Evolutionary conservation across 2,888 invertebrate species (phyloP).

Genomic region (Nymphalis urticae): DNA sequence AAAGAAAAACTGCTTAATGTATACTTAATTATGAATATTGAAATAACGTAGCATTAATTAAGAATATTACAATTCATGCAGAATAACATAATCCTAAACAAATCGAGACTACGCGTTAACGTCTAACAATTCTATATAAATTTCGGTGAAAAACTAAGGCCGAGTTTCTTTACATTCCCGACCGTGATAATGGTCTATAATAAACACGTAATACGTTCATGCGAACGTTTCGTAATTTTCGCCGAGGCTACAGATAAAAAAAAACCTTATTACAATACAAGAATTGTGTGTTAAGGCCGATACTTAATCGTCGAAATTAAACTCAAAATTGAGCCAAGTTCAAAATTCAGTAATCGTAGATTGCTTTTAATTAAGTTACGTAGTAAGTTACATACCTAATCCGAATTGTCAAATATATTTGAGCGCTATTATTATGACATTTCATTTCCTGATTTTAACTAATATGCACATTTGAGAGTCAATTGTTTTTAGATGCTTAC

Average conservation of each 20-base stretch:
- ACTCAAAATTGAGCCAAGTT: not conserved
- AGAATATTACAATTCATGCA: not conserved
- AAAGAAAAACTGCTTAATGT: not conserved
- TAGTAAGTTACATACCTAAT: no score
- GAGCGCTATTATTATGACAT: no score
- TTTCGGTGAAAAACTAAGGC: conserved; percentile 24
- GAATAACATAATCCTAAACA: not conserved
- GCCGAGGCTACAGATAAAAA: conserved; percentile 36
- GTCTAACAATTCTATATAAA: conserved; percentile 17
- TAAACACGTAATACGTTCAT: conserved; percentile 40
- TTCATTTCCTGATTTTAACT: no score
- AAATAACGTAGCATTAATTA: not conserved
- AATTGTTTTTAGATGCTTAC: no score
- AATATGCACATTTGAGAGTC: no score
- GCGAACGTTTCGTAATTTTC: conserved; percentile 40
- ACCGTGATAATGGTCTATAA: conserved; percentile 36
- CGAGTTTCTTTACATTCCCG: conserved; percentile 27
- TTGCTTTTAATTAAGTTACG: not conserved
- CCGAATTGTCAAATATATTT: no score
- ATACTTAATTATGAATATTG: not conserved
- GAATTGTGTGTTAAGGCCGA: conserved; percentile 40
- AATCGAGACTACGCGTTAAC: not conserved
- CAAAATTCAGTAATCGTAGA: not conserved
- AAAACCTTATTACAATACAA: conserved; percentile 34
- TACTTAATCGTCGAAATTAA: conserved; percentile 28